Percentiles rank a stretch among this genome's conserved stretches.
These are phyloP conservation scores for Drosophila engyochracea DNA, from an alignment of 2,888 invertebrate species.

Conservation along the genomic window DNA sequence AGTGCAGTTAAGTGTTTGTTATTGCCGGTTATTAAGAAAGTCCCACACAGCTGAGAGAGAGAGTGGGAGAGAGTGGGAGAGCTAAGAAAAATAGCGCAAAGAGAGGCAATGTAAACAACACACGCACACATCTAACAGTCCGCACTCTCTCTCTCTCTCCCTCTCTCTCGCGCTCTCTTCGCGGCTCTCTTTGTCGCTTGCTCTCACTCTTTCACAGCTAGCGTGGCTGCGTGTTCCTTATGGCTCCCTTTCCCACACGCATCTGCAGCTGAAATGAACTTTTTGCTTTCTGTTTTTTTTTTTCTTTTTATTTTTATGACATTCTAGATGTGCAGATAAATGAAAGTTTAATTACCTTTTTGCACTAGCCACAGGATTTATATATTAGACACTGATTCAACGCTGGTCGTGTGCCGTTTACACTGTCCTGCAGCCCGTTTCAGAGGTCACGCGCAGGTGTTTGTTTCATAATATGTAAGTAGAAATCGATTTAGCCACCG, in stretches of 20 bases:
- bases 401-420: conserved; percentile 12
- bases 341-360: conserved; percentile 43
- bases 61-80: background rate
- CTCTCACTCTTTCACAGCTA: conserved; percentile 1
- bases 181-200: conserved; percentile 18
- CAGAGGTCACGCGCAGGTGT: conserved; percentile 57
- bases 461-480: conserved; percentile 74
- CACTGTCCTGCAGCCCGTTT: conserved; percentile 36
- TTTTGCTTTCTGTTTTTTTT: conserved; percentile 15
- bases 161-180: conserved; percentile 22
- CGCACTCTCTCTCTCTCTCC: conserved; percentile 8
- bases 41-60: conserved; percentile 26
- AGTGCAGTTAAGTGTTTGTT: conserved; percentile 38
- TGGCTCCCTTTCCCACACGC: conserved; percentile 31
- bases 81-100: conserved; percentile 16
- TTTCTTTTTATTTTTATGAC: conserved; percentile 3
- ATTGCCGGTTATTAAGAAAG: conserved; percentile 47
- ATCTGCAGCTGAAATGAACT: conserved; percentile 21
- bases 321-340: conserved; percentile 15
- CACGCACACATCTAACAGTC: conserved; percentile 5
- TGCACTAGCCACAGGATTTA: conserved; percentile 16
- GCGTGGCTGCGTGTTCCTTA: conserved; percentile 23
- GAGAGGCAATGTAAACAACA: conserved; percentile 50
- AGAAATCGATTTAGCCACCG: conserved; percentile 66
- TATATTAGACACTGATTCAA: conserved; percentile 21